phyloP scores from a whole-genome alignment of 2,888 invertebrate species.

The Cheilosia variabilis region DNA sequence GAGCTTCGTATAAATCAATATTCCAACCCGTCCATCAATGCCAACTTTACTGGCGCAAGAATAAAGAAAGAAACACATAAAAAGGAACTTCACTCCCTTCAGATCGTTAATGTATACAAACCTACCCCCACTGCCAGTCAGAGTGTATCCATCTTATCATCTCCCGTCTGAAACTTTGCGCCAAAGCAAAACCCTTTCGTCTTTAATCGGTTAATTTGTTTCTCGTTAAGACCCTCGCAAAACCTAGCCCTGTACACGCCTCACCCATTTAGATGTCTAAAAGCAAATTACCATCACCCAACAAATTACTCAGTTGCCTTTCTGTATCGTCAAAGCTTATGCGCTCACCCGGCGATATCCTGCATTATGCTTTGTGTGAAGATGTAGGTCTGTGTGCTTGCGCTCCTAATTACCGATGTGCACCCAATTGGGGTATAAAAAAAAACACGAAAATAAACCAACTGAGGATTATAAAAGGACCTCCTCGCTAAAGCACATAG shows the following conservation, averaged over 20 bases:
- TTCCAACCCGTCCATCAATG: slow-evolving; percentile 28
- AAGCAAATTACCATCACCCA: slow-evolving; percentile 45
- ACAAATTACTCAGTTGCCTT: slow-evolving; percentile 47
- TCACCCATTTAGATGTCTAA: slow-evolving; percentile 6
- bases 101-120: slow-evolving; percentile 33
- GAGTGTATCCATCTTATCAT: slow-evolving; percentile 48
- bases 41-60: slow-evolving; percentile 13
- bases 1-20: slow-evolving; percentile 31
- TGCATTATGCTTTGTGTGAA: slow-evolving; percentile 36
- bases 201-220: slow-evolving; percentile 69
- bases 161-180: slow-evolving; percentile 16
- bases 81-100: neutral
- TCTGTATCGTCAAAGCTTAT: slow-evolving; percentile 42
- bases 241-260: neutral
- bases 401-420: slow-evolving; percentile 64
- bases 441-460: slow-evolving; percentile 18
- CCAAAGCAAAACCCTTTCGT: slow-evolving; percentile 29
- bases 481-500: neutral
- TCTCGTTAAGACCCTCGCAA: slow-evolving; percentile 42
- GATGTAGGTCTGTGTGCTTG: neutral
- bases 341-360: slow-evolving; percentile 35
- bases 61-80: neutral
- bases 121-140: neutral
- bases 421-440: slow-evolving; percentile 43
- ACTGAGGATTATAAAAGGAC: slow-evolving; percentile 49